Percentiles rank a stretch among this genome's conserved stretches.
These are phyloP conservation scores for Isichthys henryi DNA, from an alignment of 2,113 vertebrate species.

Conservation along the genomic window DNA sequence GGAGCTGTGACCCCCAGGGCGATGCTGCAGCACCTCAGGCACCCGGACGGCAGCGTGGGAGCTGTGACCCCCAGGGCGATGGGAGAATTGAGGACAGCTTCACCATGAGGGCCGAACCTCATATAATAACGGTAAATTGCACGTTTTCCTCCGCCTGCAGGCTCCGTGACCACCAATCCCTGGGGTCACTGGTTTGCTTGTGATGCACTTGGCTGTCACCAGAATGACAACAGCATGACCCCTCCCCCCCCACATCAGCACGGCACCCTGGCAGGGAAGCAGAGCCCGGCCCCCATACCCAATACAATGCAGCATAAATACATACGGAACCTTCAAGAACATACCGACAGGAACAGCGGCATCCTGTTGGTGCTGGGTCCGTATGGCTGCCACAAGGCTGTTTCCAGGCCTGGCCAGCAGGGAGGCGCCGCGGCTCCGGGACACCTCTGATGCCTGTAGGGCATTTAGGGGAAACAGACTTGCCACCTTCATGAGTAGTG, in stretches of 20 bases:
- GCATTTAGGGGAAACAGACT: too few relatives aligned
- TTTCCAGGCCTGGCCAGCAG: conserved; percentile 71
- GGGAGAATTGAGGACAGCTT: background rate
- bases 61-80: too few relatives aligned
- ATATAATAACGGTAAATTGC: background rate
- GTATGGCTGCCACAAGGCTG: conserved; percentile 71
- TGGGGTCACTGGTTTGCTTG: background rate
- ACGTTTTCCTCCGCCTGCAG: background rate
- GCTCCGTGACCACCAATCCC: background rate
- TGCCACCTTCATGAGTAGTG: background rate
- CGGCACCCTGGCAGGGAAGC: background rate
- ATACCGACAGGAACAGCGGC: conserved; percentile 67
- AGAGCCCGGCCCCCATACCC: background rate
- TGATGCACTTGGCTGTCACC: background rate
- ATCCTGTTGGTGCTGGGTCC: conserved; percentile 77
- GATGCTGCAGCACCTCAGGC: too few relatives aligned
- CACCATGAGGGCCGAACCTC: background rate
- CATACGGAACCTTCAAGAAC: background rate
- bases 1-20: too few relatives aligned
- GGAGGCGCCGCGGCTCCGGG: conserved; percentile 72
- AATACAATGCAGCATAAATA: background rate
- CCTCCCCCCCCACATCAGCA: background rate
- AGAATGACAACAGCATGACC: background rate
- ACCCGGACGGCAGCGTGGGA: too few relatives aligned
- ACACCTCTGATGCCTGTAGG: conserved; percentile 77